Evolutionary conservation across 2,888 invertebrate genomes (phyloP).

Genomic region (Athrips mouffetella): DNA sequence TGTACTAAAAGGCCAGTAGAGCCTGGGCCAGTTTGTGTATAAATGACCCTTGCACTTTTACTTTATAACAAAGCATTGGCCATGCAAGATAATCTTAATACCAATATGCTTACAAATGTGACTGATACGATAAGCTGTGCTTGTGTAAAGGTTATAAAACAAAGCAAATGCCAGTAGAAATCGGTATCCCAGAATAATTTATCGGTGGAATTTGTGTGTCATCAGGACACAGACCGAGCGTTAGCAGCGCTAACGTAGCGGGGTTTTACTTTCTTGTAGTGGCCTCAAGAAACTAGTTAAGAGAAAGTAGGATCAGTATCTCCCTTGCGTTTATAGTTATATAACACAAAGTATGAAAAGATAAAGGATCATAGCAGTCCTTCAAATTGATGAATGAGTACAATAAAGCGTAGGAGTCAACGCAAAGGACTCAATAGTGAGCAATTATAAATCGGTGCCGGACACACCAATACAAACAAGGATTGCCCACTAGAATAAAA

Average conservation of each 20-base stretch:
- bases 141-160: not conserved
- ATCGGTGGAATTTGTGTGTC: constrained; percentile 70
- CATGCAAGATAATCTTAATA: not conserved
- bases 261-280: constrained; percentile 76
- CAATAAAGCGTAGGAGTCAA: constrained; percentile 9
- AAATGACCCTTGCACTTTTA: constrained; percentile 1
- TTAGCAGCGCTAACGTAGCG: constrained; percentile 69
- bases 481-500: constrained; percentile 52
- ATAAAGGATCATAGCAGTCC: not conserved
- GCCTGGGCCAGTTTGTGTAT: not conserved
- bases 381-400: constrained; percentile 14
- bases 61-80: not conserved
- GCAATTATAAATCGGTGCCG: constrained; percentile 39
- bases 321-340: constrained; percentile 62
- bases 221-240: constrained; percentile 73
- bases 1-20: not conserved
- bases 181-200: constrained; percentile 60
- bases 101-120: not conserved
- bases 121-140: not conserved
- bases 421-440: constrained; percentile 17
- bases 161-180: constrained; percentile 25
- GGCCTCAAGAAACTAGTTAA: constrained; percentile 74
- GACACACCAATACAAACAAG: constrained; percentile 38
- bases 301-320: constrained; percentile 75
- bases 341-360: constrained; percentile 43